These are phyloP conservation scores for Aphelinus certus DNA, from an alignment of 1,140 invertebrate genomes.

Conservation along the genomic window DNA sequence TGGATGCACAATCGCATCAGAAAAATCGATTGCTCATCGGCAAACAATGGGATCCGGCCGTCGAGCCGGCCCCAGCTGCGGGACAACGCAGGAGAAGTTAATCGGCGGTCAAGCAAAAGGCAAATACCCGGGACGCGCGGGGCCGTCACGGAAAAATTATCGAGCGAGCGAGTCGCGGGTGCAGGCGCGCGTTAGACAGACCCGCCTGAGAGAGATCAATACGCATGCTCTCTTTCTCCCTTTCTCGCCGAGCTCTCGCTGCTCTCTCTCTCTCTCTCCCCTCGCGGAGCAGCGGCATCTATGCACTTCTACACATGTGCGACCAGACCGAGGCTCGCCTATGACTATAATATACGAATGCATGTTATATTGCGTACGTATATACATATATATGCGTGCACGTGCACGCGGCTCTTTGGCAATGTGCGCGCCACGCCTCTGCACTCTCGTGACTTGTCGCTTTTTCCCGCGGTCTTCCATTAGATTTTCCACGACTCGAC, in stretches of 20 bases:
- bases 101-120: background rate
- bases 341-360: too few relatives aligned
- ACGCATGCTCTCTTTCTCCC: conserved; percentile 15
- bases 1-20: too few relatives aligned
- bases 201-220: conserved; percentile 25
- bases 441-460: background rate
- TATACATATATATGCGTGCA: background rate
- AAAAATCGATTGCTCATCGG: too few relatives aligned
- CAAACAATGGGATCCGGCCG: too few relatives aligned
- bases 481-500: background rate
- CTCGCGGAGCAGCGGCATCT: background rate
- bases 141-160: too few relatives aligned
- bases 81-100: background rate
- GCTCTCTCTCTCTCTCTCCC: conserved; percentile 6
- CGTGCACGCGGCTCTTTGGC: background rate
- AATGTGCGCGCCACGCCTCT: background rate
- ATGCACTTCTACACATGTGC: conserved; percentile 1
- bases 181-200: conserved; percentile 19
- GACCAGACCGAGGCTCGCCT: background rate
- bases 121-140: background rate
- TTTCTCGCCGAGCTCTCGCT: background rate
- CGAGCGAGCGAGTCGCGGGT: background rate
- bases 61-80: too few relatives aligned
- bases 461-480: background rate
- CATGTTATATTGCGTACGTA: too few relatives aligned